These are phyloP conservation scores for Ptychochromis oligacanthus DNA, from an alignment of 2,113 vertebrate species.

Conservation along the genomic window DNA sequence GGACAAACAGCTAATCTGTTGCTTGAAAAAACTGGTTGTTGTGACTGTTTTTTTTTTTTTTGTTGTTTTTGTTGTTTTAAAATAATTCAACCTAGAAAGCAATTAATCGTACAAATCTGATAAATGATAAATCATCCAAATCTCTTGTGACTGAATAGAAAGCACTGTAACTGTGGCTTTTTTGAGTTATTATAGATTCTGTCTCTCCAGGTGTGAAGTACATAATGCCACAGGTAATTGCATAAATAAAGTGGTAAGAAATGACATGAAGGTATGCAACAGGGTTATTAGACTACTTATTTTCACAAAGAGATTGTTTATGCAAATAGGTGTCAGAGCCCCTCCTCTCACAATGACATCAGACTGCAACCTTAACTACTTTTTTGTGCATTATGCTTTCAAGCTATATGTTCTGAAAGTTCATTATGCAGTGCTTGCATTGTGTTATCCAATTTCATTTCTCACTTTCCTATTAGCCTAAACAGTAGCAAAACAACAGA, in stretches of 20 bases:
- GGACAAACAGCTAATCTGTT: background rate
- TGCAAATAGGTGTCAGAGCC: background rate
- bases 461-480: constrained; percentile 7
- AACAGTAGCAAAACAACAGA: background rate
- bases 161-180: no score
- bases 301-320: background rate
- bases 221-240: background rate
- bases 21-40: background rate
- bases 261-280: background rate
- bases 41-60: background rate
- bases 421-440: constrained; percentile 22
- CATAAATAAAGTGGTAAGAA: constrained; percentile 3
- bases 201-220: background rate
- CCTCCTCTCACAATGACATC: constrained; percentile 12
- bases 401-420: constrained; percentile 6
- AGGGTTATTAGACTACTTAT: constrained; percentile 10
- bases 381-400: constrained; percentile 3
- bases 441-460: constrained; percentile 23
- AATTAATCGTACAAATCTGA: no score
- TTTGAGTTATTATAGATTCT: background rate
- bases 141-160: no score
- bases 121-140: background rate
- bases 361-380: constrained; percentile 28
- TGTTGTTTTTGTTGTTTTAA: background rate
- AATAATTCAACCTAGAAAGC: constrained; percentile 5